Conservation (phyloP, 2,113 vertebrate species). For the Lampris incognitus region DNA sequence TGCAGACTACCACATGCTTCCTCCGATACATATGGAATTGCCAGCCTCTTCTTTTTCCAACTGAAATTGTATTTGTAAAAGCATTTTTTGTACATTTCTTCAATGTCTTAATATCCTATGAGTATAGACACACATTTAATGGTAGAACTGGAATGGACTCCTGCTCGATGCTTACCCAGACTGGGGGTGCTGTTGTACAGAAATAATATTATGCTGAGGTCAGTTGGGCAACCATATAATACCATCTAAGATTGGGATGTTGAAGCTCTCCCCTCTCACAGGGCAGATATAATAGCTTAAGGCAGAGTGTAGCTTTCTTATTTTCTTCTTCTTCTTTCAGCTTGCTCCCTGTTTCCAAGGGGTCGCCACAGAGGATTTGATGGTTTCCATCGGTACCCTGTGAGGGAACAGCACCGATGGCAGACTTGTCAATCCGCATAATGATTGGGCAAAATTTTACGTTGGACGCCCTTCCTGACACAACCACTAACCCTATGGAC, state of each 20-base stretch:
- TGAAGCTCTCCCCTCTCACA: slow-evolving; percentile 32
- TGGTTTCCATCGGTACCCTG: no score
- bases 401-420: no score
- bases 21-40: no score
- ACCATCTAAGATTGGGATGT: slow-evolving; percentile 31
- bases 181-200: not conserved
- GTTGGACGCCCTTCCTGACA: no score
- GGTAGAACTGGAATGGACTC: slow-evolving; percentile 14
- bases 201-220: slow-evolving; percentile 24
- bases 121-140: slow-evolving; percentile 20
- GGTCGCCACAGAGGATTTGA: no score
- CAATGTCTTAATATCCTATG: slow-evolving; percentile 23
- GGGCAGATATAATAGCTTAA: slow-evolving; percentile 21
- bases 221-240: slow-evolving; percentile 30
- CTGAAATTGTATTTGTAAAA: slow-evolving; percentile 26
- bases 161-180: slow-evolving; percentile 38
- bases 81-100: slow-evolving; percentile 28
- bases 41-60: not conserved
- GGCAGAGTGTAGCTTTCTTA: slow-evolving; percentile 26
- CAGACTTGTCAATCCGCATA: no score
- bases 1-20: no score
- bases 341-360: no score
- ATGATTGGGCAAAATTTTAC: no score
- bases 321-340: no score
- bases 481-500: no score